These are phyloP conservation scores for Agrotis exclamationis DNA, from an alignment of 2,888 invertebrate species.

Conservation along the genomic window DNA sequence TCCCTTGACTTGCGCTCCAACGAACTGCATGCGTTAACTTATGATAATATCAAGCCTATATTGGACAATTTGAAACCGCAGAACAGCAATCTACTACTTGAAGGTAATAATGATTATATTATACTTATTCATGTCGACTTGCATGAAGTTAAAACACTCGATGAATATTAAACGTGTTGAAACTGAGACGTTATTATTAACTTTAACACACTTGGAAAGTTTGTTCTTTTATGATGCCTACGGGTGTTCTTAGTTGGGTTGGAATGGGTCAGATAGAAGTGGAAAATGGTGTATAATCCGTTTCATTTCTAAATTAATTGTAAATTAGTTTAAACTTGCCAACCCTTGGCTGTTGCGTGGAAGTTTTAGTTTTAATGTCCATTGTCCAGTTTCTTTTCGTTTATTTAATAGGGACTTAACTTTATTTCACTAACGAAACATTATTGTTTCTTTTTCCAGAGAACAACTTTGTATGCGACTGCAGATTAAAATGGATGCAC, in stretches of 20 bases:
- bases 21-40: conserved; percentile 94
- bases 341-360: conserved; percentile 36
- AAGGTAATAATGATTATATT: conserved; percentile 92
- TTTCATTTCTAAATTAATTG: conserved; percentile 68
- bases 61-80: conserved; percentile 94
- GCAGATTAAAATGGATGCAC: conserved; percentile 95
- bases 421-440: conserved; percentile 16
- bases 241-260: conserved; percentile 78
- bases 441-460: conserved; percentile 90
- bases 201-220: conserved; percentile 83
- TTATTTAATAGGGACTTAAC: conserved; percentile 1
- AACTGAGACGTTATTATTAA: conserved; percentile 82
- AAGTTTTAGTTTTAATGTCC: conserved; percentile 49
- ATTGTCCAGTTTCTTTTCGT: conserved; percentile 29
- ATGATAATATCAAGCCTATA: conserved; percentile 94
- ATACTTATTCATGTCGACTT: conserved; percentile 77
- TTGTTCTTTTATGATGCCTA: conserved; percentile 83
- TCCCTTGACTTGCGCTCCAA: conserved; percentile 95
- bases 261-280: conserved; percentile 69
- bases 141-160: conserved; percentile 84
- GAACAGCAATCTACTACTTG: conserved; percentile 94
- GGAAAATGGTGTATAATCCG: conserved; percentile 72
- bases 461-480: conserved; percentile 96
- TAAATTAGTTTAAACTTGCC: conserved; percentile 56
- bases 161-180: conserved; percentile 85